These are phyloP conservation scores for Thera obeliscata DNA, from an alignment of 2,888 invertebrate species.

Conservation along the genomic window DNA sequence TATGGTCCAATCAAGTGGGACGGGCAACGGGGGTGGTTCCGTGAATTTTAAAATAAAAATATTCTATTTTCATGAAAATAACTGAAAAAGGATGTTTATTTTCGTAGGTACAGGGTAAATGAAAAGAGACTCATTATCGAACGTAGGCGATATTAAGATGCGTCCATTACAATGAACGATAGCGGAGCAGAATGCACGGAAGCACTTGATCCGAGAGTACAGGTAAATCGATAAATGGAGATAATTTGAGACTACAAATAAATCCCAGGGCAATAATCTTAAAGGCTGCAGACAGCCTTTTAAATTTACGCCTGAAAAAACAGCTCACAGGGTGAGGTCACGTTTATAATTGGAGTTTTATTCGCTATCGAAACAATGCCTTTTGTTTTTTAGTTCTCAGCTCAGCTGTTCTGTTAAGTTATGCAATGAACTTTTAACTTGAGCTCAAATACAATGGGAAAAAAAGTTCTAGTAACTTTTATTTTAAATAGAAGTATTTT, in stretches of 20 bases:
- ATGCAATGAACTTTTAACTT: conserved; percentile 22
- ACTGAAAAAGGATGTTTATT: conserved; percentile 17
- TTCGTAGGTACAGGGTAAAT: conserved; percentile 6
- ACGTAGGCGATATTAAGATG: conserved; percentile 61
- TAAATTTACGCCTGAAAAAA: conserved; percentile 3
- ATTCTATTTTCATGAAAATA: conserved; percentile 13
- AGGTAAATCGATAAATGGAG: conserved; percentile 84
- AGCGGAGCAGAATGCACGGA: conserved; percentile 86
- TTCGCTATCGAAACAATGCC: conserved; percentile 29
- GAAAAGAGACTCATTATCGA: conserved; percentile 1
- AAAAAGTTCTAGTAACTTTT: not conserved
- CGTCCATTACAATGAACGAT: conserved; percentile 82
- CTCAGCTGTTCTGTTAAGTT: conserved; percentile 33
- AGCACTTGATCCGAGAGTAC: conserved; percentile 92
- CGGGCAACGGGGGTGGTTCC: not conserved
- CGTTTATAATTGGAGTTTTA: conserved; percentile 7
- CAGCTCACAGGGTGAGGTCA: conserved; percentile 22
- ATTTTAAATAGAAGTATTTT: not conserved
- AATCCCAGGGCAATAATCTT: conserved; percentile 7
- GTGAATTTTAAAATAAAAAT: not conserved
- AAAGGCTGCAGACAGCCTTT: not conserved
- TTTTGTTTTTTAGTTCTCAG: conserved; percentile 34
- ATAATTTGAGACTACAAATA: conserved; percentile 32
- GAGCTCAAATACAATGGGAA: not conserved
- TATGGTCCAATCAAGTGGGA: no score